Evolutionary conservation across 2,797 vertebrate species (phyloP), one percentile per base, ranked within the genome.

Genomic region (Euthynnus affinis): DNA sequence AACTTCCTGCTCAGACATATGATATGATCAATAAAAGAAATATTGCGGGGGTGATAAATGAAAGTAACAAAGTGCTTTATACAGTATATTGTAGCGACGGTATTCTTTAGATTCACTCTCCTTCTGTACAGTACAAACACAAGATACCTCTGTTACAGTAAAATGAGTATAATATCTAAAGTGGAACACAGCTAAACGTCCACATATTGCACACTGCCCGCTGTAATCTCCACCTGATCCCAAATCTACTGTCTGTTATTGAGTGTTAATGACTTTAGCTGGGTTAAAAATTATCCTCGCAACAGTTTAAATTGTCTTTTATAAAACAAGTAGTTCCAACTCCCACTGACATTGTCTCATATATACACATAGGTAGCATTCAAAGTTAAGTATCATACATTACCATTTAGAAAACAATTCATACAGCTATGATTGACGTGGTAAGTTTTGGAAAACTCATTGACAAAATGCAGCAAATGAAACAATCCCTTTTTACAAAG

Each of bases 151-250:
- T 64, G 69, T 67, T 71, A 81, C 61, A 78, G 23, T 78, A 58
- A 42, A 80, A 69, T 67, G 42, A 78, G 51, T 34, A 57, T 51
- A 69, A 57, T 60, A 55, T 59, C 40, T 44, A 82, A 72, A 79
- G 60, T 70, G 57, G 48, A 64, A 69, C 40, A 73, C 29, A 74
- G 73, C 53, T 85, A 52, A 76, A 81, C 66, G 27, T 62, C 78
- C 37, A 84, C 44, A 80, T 89, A 89, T 86, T 90, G 88, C 91
- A 91, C 80, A 62, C 69, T 79, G 81, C 87, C 85, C 74, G 18
- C 65, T 76, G 27, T 66, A 37, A 62, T 18, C 40, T 49, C 63
- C 78, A 81, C 48, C 68, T 51, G 6, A 72, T 67, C 40, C 20
- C 51, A 57, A 51, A 29, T 72, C n/a, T 64, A 29, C 23, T 64